phyloP scores from a whole-genome alignment of 2,113 vertebrate genomes.

The Colinus virginianus region DNA sequence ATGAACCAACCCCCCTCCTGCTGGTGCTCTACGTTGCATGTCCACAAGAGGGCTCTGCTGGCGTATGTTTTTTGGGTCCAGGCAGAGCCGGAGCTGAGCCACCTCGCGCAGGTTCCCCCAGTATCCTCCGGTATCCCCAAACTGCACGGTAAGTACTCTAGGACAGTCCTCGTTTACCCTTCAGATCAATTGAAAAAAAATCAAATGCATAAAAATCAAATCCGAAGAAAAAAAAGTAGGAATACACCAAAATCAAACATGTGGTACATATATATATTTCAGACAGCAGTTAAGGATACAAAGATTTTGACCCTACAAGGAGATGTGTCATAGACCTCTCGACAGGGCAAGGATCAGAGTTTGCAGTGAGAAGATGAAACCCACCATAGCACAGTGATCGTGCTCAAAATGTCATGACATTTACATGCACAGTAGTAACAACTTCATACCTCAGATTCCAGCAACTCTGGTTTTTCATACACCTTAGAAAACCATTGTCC shows the following conservation, averaged over 20 bases:
- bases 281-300: background rate
- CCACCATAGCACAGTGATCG: background rate
- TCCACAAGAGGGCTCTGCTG: slow-evolving; percentile 70
- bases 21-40: background rate
- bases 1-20: background rate
- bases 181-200: background rate
- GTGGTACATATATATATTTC: background rate
- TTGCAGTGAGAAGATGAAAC: background rate
- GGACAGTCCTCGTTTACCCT: accelerated
- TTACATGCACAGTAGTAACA: background rate
- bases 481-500: background rate
- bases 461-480: background rate
- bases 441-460: background rate
- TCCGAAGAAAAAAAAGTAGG: background rate
- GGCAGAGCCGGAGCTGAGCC: accelerated
- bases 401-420: background rate
- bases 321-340: accelerated
- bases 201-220: accelerated
- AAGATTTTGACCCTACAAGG: background rate
- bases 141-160: too few species aligned
- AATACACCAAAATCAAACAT: background rate
- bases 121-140: background rate
- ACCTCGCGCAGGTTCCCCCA: background rate
- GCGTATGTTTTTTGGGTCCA: accelerated
- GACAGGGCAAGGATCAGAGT: background rate